Evolutionary conservation across 2,888 invertebrate genomes (phyloP).

Genomic region (Diogma glabrata): DNA sequence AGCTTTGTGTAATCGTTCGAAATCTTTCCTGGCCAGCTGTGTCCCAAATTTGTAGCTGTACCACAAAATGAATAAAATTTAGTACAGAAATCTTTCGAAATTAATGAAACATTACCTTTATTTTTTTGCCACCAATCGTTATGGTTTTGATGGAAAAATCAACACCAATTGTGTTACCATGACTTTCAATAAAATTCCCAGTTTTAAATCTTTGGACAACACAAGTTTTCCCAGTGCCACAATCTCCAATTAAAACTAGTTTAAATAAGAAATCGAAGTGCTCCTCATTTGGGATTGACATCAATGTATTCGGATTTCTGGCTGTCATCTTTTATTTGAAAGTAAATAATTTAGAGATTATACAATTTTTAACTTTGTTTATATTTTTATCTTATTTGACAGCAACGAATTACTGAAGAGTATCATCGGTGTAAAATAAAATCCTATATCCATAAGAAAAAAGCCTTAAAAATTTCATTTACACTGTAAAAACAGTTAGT

Average conservation of each 20-base stretch:
- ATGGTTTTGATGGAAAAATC: slow-evolving; percentile 98
- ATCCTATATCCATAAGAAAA: no score
- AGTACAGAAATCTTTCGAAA: slow-evolving; percentile 15
- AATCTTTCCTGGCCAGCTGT: slow-evolving; percentile 95
- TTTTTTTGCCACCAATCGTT: slow-evolving; percentile 82
- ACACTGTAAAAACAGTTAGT: no score
- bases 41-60: slow-evolving; percentile 77
- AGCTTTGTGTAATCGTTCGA: slow-evolving; percentile 93
- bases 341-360: no score
- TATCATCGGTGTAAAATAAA: no score
- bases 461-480: no score
- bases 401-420: no score
- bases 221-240: slow-evolving; percentile 86
- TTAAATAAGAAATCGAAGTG: slow-evolving; percentile 91
- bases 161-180: slow-evolving; percentile 94
- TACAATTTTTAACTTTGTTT: no score
- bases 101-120: slow-evolving; percentile 59
- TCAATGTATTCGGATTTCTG: slow-evolving; percentile 63
- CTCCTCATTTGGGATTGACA: slow-evolving; percentile 61
- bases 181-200: slow-evolving; percentile 88
- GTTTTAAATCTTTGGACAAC: slow-evolving; percentile 93
- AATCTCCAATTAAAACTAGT: slow-evolving; percentile 86
- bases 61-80: slow-evolving; percentile 15
- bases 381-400: no score
- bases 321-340: slow-evolving; percentile 58